Conservation (phyloP, 2,113 vertebrate genomes). For the Ranitomeya variabilis region DNA sequence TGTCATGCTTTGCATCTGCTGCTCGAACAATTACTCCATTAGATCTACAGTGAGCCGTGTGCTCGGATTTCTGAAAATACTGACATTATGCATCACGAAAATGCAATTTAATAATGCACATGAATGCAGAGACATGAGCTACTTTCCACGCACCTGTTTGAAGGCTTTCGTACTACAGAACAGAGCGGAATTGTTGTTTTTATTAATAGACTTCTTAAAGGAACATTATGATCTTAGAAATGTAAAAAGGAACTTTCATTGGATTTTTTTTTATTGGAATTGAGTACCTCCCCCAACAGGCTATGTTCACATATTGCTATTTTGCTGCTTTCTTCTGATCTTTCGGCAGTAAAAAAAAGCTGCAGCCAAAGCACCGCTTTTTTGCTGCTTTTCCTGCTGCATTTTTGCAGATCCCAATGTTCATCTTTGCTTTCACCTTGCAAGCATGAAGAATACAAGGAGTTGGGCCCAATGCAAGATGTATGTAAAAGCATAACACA, state of each 20-base stretch:
- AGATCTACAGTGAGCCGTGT: neutral
- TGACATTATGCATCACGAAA: slow-evolving; percentile 3
- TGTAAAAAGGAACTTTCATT: neutral
- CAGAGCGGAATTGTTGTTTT: neutral
- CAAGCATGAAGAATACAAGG: no score
- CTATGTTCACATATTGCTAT: no score
- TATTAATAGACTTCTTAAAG: slow-evolving; percentile 18
- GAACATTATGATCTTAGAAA: neutral
- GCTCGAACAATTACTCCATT: slow-evolving; percentile 24
- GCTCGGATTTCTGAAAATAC: slow-evolving; percentile 13
- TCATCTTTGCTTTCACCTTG: no score
- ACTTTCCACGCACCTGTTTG: neutral
- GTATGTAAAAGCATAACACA: no score
- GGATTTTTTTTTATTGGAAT: no score
- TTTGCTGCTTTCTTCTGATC: no score
- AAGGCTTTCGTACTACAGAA: neutral
- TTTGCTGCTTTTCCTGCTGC: no score
- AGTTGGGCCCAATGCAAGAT: no score
- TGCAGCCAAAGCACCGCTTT: no score
- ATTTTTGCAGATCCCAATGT: no score
- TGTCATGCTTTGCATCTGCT: slow-evolving; percentile 18
- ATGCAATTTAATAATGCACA: neutral
- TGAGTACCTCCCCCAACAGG: no score
- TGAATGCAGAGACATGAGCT: neutral
- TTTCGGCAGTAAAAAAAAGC: no score